phyloP scores from a whole-genome alignment of 2,113 vertebrate species.

The Zeus faber region DNA sequence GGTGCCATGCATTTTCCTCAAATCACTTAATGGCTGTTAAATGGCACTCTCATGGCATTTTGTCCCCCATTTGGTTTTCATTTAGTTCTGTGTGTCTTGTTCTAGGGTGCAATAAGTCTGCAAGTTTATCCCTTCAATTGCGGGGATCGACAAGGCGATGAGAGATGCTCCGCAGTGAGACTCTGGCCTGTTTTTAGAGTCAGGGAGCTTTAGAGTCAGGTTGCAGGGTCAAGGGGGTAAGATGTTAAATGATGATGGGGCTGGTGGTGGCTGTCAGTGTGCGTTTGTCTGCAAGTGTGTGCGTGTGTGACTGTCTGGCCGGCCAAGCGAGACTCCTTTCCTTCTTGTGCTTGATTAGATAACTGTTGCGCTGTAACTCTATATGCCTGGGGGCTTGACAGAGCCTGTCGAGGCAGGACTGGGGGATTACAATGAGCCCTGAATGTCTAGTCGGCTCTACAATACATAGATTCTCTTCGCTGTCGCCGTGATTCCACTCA shows the following conservation, averaged over 20 bases:
- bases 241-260: slow-evolving; percentile 13
- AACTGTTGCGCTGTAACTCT: slow-evolving; percentile 13
- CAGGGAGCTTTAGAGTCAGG: slow-evolving; percentile 13
- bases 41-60: no score
- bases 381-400: background rate
- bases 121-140: slow-evolving; percentile 16
- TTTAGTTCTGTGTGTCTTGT: background rate
- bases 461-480: no score
- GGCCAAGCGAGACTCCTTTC: background rate
- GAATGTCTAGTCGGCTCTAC: no score
- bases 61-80: no score
- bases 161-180: background rate
- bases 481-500: slow-evolving; percentile 10
- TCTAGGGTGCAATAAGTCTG: slow-evolving; percentile 4
- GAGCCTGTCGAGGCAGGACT: slow-evolving; percentile 25
- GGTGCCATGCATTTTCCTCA: background rate
- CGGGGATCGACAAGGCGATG: background rate
- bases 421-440: slow-evolving; percentile 5
- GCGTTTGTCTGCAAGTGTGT: background rate
- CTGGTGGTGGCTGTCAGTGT: background rate
- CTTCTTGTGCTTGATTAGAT: slow-evolving; percentile 14
- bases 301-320: background rate
- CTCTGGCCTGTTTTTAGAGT: slow-evolving; percentile 36
- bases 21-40: background rate
- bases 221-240: slow-evolving; percentile 21